Conservation (phyloP, 1,140 invertebrate genomes). For the Brachionus manjavacas region DNA sequence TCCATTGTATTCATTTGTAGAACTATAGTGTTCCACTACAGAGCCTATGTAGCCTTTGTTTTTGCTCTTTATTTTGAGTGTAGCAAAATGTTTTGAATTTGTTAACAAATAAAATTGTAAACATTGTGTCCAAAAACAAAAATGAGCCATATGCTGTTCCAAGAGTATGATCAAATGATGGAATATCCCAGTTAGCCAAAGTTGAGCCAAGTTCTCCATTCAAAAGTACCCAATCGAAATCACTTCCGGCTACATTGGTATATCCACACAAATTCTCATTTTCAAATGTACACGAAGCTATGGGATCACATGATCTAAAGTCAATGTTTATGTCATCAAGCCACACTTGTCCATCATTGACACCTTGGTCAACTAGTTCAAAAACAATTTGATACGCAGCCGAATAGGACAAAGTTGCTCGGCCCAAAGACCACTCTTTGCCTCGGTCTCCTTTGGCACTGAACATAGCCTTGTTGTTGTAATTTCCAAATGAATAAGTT, state of each 20-base stretch:
- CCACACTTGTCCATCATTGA: background rate
- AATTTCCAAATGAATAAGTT: conserved; percentile 37
- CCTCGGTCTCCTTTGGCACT: background rate
- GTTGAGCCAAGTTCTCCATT: conserved; percentile 10
- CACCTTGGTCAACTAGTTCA: background rate
- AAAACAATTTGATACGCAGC: conserved; percentile 37
- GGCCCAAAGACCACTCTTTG: conserved; percentile 12
- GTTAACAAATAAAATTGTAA: conserved; percentile 21
- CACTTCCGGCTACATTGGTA: background rate
- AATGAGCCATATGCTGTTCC: background rate
- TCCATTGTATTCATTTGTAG: background rate
- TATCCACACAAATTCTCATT: conserved; percentile 10
- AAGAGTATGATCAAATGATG: conserved; percentile 45
- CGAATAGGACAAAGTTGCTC: background rate
- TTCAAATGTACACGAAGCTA: conserved; percentile 39
- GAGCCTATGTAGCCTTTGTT: background rate
- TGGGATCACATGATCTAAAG: background rate
- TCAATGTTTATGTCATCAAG: conserved; percentile 11
- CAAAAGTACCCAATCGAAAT: conserved; percentile 33
- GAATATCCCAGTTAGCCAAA: conserved; percentile 35
- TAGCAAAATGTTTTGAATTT: background rate
- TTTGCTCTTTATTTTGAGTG: background rate
- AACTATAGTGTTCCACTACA: background rate
- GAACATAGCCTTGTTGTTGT: background rate
- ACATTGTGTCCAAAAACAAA: conserved; percentile 37